Conservation (phyloP, 2,113 vertebrate genomes). For the Gobius niger region DNA sequence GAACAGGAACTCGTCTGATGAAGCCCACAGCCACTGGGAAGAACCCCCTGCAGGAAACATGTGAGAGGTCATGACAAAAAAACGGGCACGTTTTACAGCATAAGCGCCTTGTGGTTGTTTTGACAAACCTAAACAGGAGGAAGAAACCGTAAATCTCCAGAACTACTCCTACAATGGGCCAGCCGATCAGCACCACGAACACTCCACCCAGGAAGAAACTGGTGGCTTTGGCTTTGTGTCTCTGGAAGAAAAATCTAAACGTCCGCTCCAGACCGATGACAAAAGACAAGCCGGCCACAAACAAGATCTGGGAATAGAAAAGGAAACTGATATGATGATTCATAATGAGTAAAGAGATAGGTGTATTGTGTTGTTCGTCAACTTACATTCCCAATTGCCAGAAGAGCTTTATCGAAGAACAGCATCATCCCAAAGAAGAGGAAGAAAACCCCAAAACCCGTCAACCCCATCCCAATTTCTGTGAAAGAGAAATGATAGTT, state of each 20-base stretch:
- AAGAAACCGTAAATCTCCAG: slow-evolving; percentile 98
- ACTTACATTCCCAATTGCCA: slow-evolving; percentile 98
- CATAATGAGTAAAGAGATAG: neutral
- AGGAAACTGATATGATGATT: neutral
- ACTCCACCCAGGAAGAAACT: slow-evolving; percentile 96
- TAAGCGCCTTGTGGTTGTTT: neutral
- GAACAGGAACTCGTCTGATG: slow-evolving; percentile 92
- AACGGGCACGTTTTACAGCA: neutral
- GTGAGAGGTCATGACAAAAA: neutral
- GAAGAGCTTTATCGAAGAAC: slow-evolving; percentile 98
- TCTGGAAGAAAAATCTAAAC: slow-evolving; percentile 98
- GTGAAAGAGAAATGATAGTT: slow-evolving; percentile 29
- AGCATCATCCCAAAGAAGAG: slow-evolving; percentile 99
- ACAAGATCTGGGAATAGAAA: slow-evolving; percentile 84
- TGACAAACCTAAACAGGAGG: slow-evolving; percentile 91
- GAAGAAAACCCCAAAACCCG: slow-evolving; percentile 97
- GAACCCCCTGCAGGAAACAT: slow-evolving; percentile 83
- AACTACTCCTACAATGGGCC: slow-evolving; percentile 94
- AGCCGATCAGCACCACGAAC: slow-evolving; percentile 92
- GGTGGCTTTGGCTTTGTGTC: slow-evolving; percentile 95
- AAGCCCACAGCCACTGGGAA: slow-evolving; percentile 96
- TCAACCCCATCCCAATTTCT: slow-evolving; percentile 98
- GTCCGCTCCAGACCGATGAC: slow-evolving; percentile 97
- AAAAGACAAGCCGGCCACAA: slow-evolving; percentile 93
- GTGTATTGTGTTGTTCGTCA: neutral